phyloP scores from a whole-genome alignment of 2,113 vertebrate genomes.

The Zingel zingel region DNA sequence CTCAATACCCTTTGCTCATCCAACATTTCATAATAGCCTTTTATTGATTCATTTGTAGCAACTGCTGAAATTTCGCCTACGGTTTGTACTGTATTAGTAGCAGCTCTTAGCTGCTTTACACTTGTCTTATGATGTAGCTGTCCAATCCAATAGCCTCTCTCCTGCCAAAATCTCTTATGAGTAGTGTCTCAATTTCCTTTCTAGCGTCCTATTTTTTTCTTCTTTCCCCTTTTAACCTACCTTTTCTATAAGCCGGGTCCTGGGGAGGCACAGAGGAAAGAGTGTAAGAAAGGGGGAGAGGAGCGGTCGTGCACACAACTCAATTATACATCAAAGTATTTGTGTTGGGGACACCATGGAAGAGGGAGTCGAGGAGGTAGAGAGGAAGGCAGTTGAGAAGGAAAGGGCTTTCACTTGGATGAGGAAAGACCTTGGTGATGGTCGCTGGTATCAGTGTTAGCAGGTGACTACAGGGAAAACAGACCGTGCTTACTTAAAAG shows the following conservation, averaged over 20 bases:
- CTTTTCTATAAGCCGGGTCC: slow-evolving; percentile 47
- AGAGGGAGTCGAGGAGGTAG: slow-evolving; percentile 3
- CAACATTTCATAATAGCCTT: slow-evolving; percentile 31
- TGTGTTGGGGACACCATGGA: slow-evolving; percentile 36
- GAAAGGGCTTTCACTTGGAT: slow-evolving; percentile 24
- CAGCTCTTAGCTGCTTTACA: slow-evolving; percentile 6
- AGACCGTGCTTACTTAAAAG: background rate
- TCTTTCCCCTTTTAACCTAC: slow-evolving; percentile 27
- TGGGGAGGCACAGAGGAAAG: slow-evolving; percentile 13
- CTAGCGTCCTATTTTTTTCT: slow-evolving; percentile 14
- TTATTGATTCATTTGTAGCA: slow-evolving; percentile 44
- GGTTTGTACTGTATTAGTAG: slow-evolving; percentile 38
- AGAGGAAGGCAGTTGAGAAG: background rate
- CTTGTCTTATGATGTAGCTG: slow-evolving; percentile 15
- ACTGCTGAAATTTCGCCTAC: slow-evolving; percentile 1
- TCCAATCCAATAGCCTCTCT: slow-evolving; percentile 14
- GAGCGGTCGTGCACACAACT: slow-evolving; percentile 50
- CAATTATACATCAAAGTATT: slow-evolving; percentile 82
- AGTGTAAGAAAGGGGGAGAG: slow-evolving; percentile 27
- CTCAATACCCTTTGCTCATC: slow-evolving; percentile 34
- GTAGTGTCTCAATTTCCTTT: slow-evolving; percentile 18
- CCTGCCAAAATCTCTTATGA: slow-evolving; percentile 9
- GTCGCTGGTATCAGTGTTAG: slow-evolving; percentile 5
- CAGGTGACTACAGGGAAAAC: background rate
- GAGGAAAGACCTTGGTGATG: slow-evolving; percentile 6